These are phyloP conservation scores for Smittia aterrima DNA, from an alignment of 2,888 invertebrate genomes.

Conservation along the genomic window DNA sequence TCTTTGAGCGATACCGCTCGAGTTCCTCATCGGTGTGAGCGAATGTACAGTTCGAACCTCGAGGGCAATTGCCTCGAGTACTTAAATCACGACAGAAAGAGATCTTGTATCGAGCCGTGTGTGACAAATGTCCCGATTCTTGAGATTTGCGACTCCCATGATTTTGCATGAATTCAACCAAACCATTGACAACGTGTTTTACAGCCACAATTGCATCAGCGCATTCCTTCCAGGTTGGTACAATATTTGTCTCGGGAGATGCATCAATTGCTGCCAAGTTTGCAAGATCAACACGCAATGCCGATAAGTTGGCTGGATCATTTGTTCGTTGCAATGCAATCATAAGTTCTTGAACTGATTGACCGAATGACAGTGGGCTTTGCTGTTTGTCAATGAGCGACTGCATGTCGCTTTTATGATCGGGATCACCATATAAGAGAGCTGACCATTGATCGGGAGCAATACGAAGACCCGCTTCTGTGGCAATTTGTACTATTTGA, in stretches of 20 bases:
- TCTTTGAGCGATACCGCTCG: constrained; percentile 68
- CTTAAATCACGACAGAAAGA: constrained; percentile 85
- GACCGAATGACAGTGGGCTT: constrained; percentile 88
- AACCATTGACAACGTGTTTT: constrained; percentile 68
- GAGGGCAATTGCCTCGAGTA: constrained; percentile 76
- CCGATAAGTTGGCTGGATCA: constrained; percentile 79
- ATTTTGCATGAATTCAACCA: constrained; percentile 74
- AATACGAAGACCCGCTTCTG: constrained; percentile 93
- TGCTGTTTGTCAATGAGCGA: constrained; percentile 85
- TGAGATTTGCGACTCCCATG: constrained; percentile 67
- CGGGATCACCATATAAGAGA: constrained; percentile 89
- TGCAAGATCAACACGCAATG: constrained; percentile 76
- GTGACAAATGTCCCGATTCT: constrained; percentile 59
- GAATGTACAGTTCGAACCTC: constrained; percentile 85
- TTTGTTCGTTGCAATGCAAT: constrained; percentile 83
- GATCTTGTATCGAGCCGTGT: constrained; percentile 79
- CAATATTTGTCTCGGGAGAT: constrained; percentile 68
- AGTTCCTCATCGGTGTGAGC: constrained; percentile 90
- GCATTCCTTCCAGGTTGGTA: constrained; percentile 64
- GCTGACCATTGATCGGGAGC: constrained; percentile 99
- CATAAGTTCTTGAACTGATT: constrained; percentile 86
- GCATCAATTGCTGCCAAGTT: constrained; percentile 84
- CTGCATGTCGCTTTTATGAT: constrained; percentile 98
- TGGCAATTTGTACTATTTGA: constrained; percentile 97
- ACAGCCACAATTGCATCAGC: constrained; percentile 67